Percentiles rank a stretch among this genome's conserved stretches.
phyloP scores from a whole-genome alignment of 2,797 vertebrate genomes.

The Crypturellus tataupa region DNA sequence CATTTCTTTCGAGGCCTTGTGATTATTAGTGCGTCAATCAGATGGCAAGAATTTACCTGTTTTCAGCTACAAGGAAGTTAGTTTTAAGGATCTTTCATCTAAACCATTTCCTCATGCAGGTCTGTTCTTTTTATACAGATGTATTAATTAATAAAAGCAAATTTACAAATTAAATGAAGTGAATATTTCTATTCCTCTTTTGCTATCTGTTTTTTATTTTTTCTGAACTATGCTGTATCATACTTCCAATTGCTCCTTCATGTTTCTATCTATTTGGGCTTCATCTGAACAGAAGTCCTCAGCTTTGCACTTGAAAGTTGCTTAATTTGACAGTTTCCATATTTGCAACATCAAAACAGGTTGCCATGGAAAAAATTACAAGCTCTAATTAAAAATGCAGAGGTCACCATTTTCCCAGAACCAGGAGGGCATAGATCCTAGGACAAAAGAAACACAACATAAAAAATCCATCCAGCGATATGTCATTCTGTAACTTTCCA shows the following conservation, averaged over 20 bases:
- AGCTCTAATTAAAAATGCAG: conserved; percentile 85
- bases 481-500: conserved; percentile 77
- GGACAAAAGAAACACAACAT: conserved; percentile 77
- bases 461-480: conserved; percentile 55
- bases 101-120: neutral
- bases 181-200: neutral
- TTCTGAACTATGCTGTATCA: neutral
- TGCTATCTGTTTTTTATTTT: neutral
- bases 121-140: neutral
- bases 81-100: neutral
- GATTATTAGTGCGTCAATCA: neutral
- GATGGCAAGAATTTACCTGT: neutral
- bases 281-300: conserved; percentile 34
- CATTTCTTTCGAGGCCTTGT: neutral
- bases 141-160: neutral
- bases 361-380: conserved; percentile 82
- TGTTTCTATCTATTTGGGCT: conserved; percentile 25
- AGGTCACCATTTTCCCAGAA: conserved; percentile 85
- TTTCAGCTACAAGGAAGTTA: neutral
- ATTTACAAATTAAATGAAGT: neutral
- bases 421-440: conserved; percentile 79
- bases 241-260: neutral
- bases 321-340: conserved; percentile 78
- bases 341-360: conserved; percentile 79
- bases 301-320: conserved; percentile 43